phyloP scores from a whole-genome alignment of 2,113 vertebrate species.

The human region GRCh38 chr12:89934001-89934500 shows the following conservation, averaged over 20 bases:
- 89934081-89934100: slow-evolving; percentile 45
- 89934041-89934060: slow-evolving; percentile 56
- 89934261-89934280: background rate
- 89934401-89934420: background rate
- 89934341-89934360: background rate
- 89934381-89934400: background rate
- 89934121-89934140: slow-evolving; percentile 33
- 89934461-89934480: background rate
- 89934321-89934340: background rate
- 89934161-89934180: slow-evolving; percentile 34
- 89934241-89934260: background rate
- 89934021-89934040: background rate
- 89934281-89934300: background rate
- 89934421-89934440: background rate
- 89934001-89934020: slow-evolving; percentile 50
- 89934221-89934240: background rate
- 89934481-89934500: background rate
- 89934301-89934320: background rate
- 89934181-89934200: background rate
- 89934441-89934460: background rate
- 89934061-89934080: slow-evolving; percentile 46
- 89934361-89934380: background rate
- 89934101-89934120: slow-evolving; percentile 20
- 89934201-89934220: background rate
- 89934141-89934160: slow-evolving; percentile 43